phyloP scores from a whole-genome alignment of 2,113 vertebrate species.

The Odontophorus gujanensis region DNA sequence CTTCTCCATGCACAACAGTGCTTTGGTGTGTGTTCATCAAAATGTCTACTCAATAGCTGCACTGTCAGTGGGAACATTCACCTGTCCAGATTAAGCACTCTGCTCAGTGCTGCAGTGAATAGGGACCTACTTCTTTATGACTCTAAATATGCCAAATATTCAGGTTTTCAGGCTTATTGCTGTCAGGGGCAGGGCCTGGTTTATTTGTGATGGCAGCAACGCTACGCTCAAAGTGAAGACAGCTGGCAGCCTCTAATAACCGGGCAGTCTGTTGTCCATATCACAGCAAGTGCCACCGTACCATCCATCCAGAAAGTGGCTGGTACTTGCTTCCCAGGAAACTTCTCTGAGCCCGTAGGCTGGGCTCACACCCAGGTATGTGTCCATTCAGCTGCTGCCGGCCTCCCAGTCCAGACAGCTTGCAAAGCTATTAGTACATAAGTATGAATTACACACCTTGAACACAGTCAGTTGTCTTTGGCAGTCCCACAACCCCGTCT shows the following conservation, averaged over 20 bases:
- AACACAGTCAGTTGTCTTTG: background rate
- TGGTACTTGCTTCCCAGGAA: slow-evolving; percentile 14
- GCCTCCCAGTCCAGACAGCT: slow-evolving; percentile 14
- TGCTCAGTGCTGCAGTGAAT: background rate
- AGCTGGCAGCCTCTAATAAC: slow-evolving; percentile 23
- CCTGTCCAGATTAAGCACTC: background rate
- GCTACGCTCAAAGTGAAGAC: background rate
- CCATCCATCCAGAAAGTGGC: background rate
- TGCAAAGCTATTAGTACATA: slow-evolving; percentile 26
- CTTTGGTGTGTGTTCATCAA: background rate
- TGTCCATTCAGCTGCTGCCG: slow-evolving; percentile 22
- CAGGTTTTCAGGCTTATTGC: background rate
- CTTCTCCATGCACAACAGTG: background rate
- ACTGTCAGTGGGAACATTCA: background rate
- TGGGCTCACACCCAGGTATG: slow-evolving; percentile 41
- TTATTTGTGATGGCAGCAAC: slow-evolving; percentile 25
- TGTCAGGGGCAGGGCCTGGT: background rate
- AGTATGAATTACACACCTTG: slow-evolving; percentile 31
- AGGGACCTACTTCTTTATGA: background rate
- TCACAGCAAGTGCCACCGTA: background rate
- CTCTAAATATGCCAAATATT: slow-evolving; percentile 1
- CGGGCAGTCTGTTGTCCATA: background rate
- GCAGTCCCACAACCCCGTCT: background rate
- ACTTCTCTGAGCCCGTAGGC: slow-evolving; percentile 1
- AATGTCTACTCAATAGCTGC: background rate